A percentile compares a stretch with the other conserved stretches of the same genome.
These are phyloP conservation scores for Aegypius monachus DNA, from an alignment of 2,113 vertebrate species.

Conservation along the genomic window DNA sequence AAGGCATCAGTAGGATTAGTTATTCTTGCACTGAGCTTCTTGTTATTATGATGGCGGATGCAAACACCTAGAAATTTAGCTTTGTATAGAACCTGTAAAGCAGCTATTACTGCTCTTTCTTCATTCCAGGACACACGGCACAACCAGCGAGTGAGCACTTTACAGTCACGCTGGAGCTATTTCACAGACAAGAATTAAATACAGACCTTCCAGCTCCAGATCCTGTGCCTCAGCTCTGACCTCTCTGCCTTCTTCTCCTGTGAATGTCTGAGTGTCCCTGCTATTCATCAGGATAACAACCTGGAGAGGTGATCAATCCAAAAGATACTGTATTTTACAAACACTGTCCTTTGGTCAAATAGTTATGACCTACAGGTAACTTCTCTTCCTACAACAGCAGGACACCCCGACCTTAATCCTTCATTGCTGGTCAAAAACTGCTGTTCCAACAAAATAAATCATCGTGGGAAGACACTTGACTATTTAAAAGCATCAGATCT, in stretches of 20 bases:
- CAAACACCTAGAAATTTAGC: background rate
- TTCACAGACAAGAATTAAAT: background rate
- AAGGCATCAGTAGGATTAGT: background rate
- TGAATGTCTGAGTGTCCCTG: background rate
- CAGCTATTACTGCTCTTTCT: background rate
- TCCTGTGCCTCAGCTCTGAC: background rate
- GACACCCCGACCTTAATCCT: background rate
- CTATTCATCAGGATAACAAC: background rate
- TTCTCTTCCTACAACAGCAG: background rate
- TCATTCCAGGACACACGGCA: background rate
- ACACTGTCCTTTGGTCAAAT: background rate
- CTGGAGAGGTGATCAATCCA: background rate
- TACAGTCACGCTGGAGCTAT: background rate
- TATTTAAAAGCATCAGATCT: background rate
- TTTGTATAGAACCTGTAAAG: background rate
- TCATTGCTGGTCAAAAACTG: background rate
- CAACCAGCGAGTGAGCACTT: background rate
- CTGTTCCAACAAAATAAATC: background rate
- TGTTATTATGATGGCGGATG: background rate
- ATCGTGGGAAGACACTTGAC: background rate
- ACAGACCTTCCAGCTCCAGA: background rate
- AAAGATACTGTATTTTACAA: background rate
- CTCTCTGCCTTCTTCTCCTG: rapidly evolving
- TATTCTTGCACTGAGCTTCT: background rate
- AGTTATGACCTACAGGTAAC: background rate